phyloP scores from a whole-genome alignment of 2,888 invertebrate genomes.

The Coremacera marginata region DNA sequence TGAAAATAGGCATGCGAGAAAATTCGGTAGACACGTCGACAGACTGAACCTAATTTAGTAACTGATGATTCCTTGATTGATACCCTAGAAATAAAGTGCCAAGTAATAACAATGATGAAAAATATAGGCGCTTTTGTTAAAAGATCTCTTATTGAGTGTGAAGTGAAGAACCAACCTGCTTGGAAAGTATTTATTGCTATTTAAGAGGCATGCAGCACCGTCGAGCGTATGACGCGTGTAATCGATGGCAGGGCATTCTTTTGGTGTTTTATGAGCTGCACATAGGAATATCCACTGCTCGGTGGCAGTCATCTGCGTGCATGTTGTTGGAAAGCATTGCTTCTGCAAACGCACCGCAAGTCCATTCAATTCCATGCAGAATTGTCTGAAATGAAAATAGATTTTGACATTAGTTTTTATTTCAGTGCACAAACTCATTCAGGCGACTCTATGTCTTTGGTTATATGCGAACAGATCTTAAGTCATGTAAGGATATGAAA shows the following conservation, averaged over 20 bases:
- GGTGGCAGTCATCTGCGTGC: constrained; percentile 99
- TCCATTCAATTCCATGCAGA: constrained; percentile 99
- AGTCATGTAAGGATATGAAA: too few species aligned
- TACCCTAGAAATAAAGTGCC: constrained; percentile 75
- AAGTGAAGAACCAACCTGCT: constrained; percentile 82
- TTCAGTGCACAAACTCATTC: too few species aligned
- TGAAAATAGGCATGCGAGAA: constrained; percentile 99
- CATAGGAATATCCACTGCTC: constrained; percentile 99
- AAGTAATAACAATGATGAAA: neutral
- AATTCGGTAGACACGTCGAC: constrained; percentile 97
- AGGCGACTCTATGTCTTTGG: too few species aligned
- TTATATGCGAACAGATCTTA: too few species aligned
- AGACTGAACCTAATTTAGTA: constrained; percentile 97
- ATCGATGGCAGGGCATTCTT: constrained; percentile 99
- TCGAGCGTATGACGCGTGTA: constrained; percentile 98
- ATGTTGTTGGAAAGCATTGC: constrained; percentile 96
- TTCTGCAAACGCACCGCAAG: constrained; percentile 94
- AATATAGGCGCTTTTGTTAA: too few species aligned
- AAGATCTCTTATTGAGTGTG: neutral
- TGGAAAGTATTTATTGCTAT: constrained; percentile 99
- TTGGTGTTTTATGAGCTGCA: constrained; percentile 99
- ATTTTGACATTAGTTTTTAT: neutral
- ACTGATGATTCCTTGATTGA: constrained; percentile 99
- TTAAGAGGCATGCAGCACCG: constrained; percentile 97
- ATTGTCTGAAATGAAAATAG: constrained; percentile 79